A percentile compares a stretch with the other conserved stretches of the same genome.
Conservation (phyloP, 2,888 invertebrate species). For the Perizoma affinitatum region DNA sequence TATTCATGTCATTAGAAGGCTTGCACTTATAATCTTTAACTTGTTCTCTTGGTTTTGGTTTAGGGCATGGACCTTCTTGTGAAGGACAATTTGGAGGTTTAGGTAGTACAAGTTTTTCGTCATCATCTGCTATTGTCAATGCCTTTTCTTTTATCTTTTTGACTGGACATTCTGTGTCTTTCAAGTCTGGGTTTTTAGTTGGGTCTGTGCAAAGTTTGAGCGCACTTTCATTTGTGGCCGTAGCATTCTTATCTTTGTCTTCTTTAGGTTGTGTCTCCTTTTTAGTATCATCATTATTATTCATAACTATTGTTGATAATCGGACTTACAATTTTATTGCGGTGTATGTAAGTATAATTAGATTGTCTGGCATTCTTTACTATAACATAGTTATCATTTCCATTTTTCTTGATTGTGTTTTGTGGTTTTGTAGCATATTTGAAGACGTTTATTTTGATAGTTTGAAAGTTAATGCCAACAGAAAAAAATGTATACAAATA, state of each 20-base stretch:
- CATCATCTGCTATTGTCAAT: slow-evolving; percentile 4
- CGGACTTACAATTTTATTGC: too few species aligned
- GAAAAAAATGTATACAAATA: too few species aligned
- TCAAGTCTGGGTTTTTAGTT: not conserved
- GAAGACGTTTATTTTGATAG: too few species aligned
- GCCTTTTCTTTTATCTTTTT: slow-evolving; percentile 10
- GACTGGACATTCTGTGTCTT: slow-evolving; percentile 9
- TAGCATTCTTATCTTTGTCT: not conserved
- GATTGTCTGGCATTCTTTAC: too few species aligned
- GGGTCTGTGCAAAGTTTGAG: slow-evolving; percentile 1
- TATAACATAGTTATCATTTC: too few species aligned
- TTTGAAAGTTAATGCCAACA: too few species aligned
- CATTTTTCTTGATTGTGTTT: too few species aligned
- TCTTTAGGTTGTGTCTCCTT: not conserved
- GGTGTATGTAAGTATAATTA: too few species aligned
- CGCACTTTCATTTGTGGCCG: too few species aligned
- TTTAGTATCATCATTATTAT: too few species aligned
- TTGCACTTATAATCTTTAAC: slow-evolving; percentile 17
- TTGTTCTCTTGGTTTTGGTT: slow-evolving; percentile 10
- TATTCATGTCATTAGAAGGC: slow-evolving; percentile 3
- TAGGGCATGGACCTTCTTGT: slow-evolving; percentile 3
- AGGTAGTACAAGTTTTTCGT: slow-evolving; percentile 5
- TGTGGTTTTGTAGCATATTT: too few species aligned
- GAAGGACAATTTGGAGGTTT: slow-evolving; percentile 19
- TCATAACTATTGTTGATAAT: too few species aligned